These are phyloP conservation scores for Dynastes maya DNA, from an alignment of 2,888 invertebrate genomes.

Conservation along the genomic window DNA sequence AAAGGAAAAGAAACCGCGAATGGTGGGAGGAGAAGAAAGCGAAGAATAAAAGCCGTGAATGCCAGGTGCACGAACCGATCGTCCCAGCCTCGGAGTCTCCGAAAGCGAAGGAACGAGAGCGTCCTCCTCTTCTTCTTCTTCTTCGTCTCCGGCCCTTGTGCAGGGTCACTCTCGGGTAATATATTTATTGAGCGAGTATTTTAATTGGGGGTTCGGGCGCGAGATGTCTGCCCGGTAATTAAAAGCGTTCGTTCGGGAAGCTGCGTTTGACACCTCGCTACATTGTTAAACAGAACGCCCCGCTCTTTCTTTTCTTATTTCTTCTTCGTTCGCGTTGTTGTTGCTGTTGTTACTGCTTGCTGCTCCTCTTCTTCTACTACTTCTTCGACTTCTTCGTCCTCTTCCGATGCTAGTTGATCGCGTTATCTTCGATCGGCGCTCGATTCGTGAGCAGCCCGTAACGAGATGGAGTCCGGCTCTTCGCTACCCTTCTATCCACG, in stretches of 20 bases:
- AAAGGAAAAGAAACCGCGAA: slow-evolving; percentile 4
- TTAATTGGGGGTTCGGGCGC: slow-evolving; percentile 69
- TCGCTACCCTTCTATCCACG: background rate
- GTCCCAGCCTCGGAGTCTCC: background rate
- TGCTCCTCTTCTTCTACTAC: slow-evolving; percentile 32
- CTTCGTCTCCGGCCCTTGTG: background rate
- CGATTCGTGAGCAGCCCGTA: slow-evolving; percentile 68
- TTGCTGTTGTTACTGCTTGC: background rate
- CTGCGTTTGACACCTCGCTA: slow-evolving; percentile 70
- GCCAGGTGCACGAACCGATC: slow-evolving; percentile 26
- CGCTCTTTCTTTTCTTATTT: slow-evolving; percentile 43
- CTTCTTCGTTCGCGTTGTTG: slow-evolving; percentile 50
- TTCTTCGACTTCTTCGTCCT: slow-evolving; percentile 16
- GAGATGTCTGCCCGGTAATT: slow-evolving; percentile 70
- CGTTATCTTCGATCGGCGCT: slow-evolving; percentile 52
- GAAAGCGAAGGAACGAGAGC: slow-evolving; percentile 27
- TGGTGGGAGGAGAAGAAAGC: slow-evolving; percentile 28
- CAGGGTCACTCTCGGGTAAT: slow-evolving; percentile 60
- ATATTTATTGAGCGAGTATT: slow-evolving; percentile 68
- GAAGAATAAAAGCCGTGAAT: slow-evolving; percentile 23
- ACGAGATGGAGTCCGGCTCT: slow-evolving; percentile 46
- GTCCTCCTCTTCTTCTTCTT: slow-evolving; percentile 29
- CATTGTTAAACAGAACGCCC: slow-evolving; percentile 68
- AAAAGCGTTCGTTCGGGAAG: slow-evolving; percentile 69
- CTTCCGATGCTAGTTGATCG: slow-evolving; percentile 37